Percentiles rank a stretch among this genome's conserved stretches.
phyloP scores from a whole-genome alignment of 92 coral and sea anemone genomes.

The Heteractis magnifica region DNA sequence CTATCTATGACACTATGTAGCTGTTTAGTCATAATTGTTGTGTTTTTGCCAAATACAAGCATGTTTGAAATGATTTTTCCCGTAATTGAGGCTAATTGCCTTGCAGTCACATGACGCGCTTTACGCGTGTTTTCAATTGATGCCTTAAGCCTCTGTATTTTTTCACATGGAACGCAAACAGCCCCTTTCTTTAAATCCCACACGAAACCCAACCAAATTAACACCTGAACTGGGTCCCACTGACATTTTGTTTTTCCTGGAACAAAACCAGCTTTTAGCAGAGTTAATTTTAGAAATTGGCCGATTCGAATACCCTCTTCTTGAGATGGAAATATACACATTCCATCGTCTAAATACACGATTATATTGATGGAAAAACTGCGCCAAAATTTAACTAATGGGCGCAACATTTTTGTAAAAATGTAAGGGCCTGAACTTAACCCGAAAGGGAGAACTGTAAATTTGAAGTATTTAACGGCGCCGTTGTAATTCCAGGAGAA shows the following conservation, averaged over 20 bases:
- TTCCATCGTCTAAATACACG: not conserved
- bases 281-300: too few species aligned
- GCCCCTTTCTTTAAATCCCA: conserved; percentile 22
- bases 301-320: not conserved
- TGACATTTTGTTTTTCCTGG: conserved; percentile 30
- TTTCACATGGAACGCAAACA: not conserved
- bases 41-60: conserved; percentile 28
- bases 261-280: conserved; percentile 12
- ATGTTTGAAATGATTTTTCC: conserved; percentile 45
- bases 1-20: not conserved
- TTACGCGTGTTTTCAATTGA: not conserved
- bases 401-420: not conserved
- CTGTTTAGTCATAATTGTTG: not conserved
- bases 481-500: conserved; percentile 21
- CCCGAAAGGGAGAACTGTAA: conserved; percentile 42
- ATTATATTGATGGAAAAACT: conserved; percentile 5
- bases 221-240: conserved; percentile 48
- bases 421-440: conserved; percentile 21
- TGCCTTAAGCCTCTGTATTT: too few species aligned
- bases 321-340: not conserved
- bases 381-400: not conserved
- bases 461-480: conserved; percentile 16
- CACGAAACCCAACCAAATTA: conserved; percentile 33
- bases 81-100: conserved; percentile 48
- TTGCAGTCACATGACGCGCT: conserved; percentile 24